phyloP scores from a whole-genome alignment of 53 echinoderm and acorn worm species.

The Mesocentrotus franciscanus region DNA sequence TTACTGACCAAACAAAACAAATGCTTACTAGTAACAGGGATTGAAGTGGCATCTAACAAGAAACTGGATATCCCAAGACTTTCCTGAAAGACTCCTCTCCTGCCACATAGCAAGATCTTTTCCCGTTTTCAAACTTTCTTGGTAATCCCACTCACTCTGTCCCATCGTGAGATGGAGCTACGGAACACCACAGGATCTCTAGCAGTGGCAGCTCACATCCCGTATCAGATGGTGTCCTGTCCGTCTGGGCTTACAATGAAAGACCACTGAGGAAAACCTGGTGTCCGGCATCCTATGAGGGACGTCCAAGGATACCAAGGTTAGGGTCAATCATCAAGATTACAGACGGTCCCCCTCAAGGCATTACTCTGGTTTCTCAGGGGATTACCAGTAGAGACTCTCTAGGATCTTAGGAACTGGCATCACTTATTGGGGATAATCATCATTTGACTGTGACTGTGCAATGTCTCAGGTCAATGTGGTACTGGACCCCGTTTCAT shows the following conservation, averaged over 20 bases:
- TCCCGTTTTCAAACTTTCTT: background rate
- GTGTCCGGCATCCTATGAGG: background rate
- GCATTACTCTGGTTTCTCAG: slow-evolving; percentile 73
- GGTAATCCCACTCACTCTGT: background rate
- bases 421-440: slow-evolving; percentile 61
- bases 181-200: slow-evolving; percentile 3
- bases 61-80: slow-evolving; percentile 2
- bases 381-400: slow-evolving; percentile 75
- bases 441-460: slow-evolving; percentile 79
- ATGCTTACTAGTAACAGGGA: background rate
- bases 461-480: background rate
- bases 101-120: background rate
- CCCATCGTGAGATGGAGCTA: slow-evolving; percentile 16
- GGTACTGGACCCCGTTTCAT: background rate
- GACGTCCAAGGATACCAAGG: slow-evolving; percentile 25
- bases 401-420: slow-evolving; percentile 49
- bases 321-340: slow-evolving; percentile 81
- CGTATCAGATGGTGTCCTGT: slow-evolving; percentile 67
- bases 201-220: background rate
- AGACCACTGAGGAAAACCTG: slow-evolving; percentile 59
- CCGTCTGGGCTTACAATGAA: slow-evolving; percentile 97
- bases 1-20: background rate
- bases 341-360: slow-evolving; percentile 91
- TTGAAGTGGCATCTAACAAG: background rate
- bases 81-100: slow-evolving; percentile 20